A percentile compares a stretch with the other conserved stretches of the same genome.
Conservation (phyloP, 2,888 invertebrate species). For the Drosophila suboccidentalis region DNA sequence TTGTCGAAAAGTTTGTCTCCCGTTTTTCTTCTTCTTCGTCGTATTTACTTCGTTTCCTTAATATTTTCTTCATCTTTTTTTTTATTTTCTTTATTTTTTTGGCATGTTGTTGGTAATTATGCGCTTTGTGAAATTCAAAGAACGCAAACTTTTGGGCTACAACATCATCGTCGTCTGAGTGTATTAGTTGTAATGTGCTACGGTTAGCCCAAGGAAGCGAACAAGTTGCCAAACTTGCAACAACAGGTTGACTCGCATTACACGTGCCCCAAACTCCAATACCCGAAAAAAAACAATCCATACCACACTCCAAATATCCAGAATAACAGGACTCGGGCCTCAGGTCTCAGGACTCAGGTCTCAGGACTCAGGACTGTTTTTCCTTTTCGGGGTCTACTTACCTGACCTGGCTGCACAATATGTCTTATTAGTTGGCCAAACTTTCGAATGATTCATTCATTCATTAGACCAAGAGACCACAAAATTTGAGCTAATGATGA, state of each 20-base stretch:
- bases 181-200: conserved; percentile 76
- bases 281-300: conserved; percentile 6
- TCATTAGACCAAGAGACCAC: conserved; percentile 55
- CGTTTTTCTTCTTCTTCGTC: conserved; percentile 35
- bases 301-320: neutral
- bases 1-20: conserved; percentile 73
- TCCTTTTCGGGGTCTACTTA: conserved; percentile 37
- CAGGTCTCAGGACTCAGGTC: conserved; percentile 10
- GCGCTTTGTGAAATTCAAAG: conserved; percentile 74
- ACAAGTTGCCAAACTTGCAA: conserved; percentile 73
- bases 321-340: conserved; percentile 9
- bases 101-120: conserved; percentile 77
- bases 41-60: conserved; percentile 15
- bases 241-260: conserved; percentile 50
- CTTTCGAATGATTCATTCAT: conserved; percentile 69
- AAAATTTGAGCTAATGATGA: conserved; percentile 65
- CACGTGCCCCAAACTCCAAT: conserved; percentile 29
- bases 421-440: conserved; percentile 69
- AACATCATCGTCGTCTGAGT: conserved; percentile 70
- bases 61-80: conserved; percentile 17
- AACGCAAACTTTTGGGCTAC: conserved; percentile 70
- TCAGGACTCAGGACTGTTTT: conserved; percentile 21
- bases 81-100: conserved; percentile 29
- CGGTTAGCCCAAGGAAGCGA: conserved; percentile 58
- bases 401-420: conserved; percentile 61